Conservation (phyloP, 2,888 invertebrate genomes). For the Frankliniella fusca region DNA sequence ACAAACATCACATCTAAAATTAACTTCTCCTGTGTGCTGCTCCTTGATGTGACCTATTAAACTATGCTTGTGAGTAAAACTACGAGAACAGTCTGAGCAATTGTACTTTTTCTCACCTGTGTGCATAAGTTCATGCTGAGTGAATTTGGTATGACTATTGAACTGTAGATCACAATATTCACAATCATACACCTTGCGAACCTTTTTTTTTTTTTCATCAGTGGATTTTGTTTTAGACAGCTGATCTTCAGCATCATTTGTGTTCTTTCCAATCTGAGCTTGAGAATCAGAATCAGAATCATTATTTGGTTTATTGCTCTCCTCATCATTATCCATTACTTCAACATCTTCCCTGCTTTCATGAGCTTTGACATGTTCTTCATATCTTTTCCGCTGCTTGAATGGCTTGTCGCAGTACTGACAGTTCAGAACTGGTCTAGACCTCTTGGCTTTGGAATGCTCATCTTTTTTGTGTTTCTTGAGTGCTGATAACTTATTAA, state of each 20-base stretch:
- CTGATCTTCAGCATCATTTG: background rate
- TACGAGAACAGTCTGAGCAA: slow-evolving; percentile 14
- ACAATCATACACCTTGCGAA: background rate
- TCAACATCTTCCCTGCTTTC: background rate
- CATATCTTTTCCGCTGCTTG: background rate
- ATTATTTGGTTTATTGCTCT: background rate
- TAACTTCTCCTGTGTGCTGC: slow-evolving; percentile 4
- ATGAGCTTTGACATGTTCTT: background rate
- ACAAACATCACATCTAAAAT: slow-evolving; percentile 37
- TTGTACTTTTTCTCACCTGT: slow-evolving; percentile 6
- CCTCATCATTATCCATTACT: background rate
- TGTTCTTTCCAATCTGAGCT: background rate
- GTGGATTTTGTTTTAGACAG: background rate
- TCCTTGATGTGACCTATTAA: slow-evolving; percentile 9
- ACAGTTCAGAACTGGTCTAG: background rate
- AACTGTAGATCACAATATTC: slow-evolving; percentile 2
- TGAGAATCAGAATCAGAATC: background rate
- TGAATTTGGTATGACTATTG: background rate
- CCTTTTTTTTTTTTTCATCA: background rate
- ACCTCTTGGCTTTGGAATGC: background rate
- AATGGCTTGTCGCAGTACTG: background rate
- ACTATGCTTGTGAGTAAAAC: slow-evolving; percentile 9
- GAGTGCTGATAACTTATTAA: background rate
- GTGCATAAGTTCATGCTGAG: background rate
- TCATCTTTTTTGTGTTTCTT: background rate